These are phyloP conservation scores for Rhadinocentrus ornatus DNA, from an alignment of 2,797 vertebrate species.

Conservation along the genomic window DNA sequence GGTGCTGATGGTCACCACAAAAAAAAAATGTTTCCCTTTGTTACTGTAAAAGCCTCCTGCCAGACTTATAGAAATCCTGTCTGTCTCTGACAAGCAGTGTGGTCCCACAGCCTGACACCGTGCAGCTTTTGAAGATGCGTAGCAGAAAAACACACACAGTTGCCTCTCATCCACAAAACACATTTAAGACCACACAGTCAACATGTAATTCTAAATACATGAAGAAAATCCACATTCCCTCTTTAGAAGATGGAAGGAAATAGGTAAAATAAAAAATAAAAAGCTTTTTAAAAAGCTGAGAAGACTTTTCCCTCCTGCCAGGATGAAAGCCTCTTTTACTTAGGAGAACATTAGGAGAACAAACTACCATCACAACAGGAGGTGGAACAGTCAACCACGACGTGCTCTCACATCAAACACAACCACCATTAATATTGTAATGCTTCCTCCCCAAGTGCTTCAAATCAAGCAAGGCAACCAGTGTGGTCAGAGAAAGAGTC, in stretches of 20 bases:
- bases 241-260: slow-evolving; percentile 59
- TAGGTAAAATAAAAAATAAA: slow-evolving; percentile 43
- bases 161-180: slow-evolving; percentile 17
- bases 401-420: slow-evolving; percentile 82
- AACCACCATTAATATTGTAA: slow-evolving; percentile 71
- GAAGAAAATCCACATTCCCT: slow-evolving; percentile 27
- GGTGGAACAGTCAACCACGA: slow-evolving; percentile 80
- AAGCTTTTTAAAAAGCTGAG: slow-evolving; percentile 58
- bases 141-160: slow-evolving; percentile 26
- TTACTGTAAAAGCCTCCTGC: slow-evolving; percentile 66
- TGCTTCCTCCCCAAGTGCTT: slow-evolving; percentile 63
- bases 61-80: slow-evolving; percentile 65
- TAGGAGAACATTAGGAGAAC: slow-evolving; percentile 84
- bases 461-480: slow-evolving; percentile 56
- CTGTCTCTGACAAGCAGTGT: slow-evolving; percentile 68
- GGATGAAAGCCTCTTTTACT: slow-evolving; percentile 84
- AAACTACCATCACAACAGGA: slow-evolving; percentile 82
- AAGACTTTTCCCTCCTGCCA: slow-evolving; percentile 77
- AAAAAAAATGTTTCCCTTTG: slow-evolving; percentile 44
- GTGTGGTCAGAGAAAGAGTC: slow-evolving; percentile 58
- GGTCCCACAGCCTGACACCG: slow-evolving; percentile 43
- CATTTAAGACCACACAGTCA: slow-evolving; percentile 41
- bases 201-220: slow-evolving; percentile 29
- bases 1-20: slow-evolving; percentile 66
- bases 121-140: slow-evolving; percentile 33